Evolutionary conservation across 2,797 vertebrate genomes (phyloP).

Genomic region (Platalea minor): DNA sequence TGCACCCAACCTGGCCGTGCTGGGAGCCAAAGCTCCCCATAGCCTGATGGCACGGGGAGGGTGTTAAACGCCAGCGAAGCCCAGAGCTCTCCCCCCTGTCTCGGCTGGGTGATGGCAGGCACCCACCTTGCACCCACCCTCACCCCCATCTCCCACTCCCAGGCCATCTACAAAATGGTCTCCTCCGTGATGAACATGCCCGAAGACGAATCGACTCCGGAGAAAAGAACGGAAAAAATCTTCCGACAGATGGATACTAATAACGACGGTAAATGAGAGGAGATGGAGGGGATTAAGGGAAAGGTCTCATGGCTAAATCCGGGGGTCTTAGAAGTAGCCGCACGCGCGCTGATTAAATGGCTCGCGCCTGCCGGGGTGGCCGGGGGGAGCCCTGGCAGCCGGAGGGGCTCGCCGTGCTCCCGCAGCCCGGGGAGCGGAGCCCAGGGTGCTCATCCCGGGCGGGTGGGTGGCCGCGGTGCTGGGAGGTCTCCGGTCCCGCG

Average conservation of each 20-base stretch:
- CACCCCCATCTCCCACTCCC: neutral
- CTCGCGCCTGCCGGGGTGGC: rapidly evolving
- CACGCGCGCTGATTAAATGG: slow-evolving; percentile 41
- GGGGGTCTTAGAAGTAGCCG: neutral
- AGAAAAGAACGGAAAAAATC: slow-evolving; percentile 99
- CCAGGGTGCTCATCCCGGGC: rapidly evolving
- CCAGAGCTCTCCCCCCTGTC: neutral
- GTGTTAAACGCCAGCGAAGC: rapidly evolving
- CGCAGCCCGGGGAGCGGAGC: rapidly evolving
- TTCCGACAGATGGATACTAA: slow-evolving; percentile 99
- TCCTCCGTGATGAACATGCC: slow-evolving; percentile 99
- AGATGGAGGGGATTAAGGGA: slow-evolving; percentile 51
- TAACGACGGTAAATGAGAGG: slow-evolving; percentile 89
- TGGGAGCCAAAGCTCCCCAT: rapidly evolving
- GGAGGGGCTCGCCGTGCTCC: neutral
- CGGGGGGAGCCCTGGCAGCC: rapidly evolving
- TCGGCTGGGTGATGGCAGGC: rapidly evolving
- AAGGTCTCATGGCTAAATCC: slow-evolving; percentile 57
- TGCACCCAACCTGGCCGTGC: rapidly evolving
- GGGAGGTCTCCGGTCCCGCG: rapidly evolving
- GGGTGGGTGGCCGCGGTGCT: rapidly evolving
- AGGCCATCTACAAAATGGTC: slow-evolving; percentile 99
- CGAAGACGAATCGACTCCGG: slow-evolving; percentile 96
- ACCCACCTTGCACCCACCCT: neutral
- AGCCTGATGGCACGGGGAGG: rapidly evolving